phyloP scores from a whole-genome alignment of 2,113 vertebrate species.

The Electrona antarctica region DNA sequence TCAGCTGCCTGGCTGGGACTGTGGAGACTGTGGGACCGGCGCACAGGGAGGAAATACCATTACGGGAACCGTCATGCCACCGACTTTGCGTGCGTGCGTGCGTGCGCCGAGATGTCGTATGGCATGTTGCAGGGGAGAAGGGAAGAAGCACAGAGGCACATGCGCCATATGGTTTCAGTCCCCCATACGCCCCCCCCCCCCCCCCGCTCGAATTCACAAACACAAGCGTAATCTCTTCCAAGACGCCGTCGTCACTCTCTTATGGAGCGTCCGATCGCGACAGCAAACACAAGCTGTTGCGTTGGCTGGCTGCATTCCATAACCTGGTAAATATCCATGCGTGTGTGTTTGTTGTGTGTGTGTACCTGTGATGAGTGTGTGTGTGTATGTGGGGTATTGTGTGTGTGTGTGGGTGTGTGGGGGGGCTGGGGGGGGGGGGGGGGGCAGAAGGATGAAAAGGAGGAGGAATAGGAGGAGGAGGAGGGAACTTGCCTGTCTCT shows the following conservation, averaged over 20 bases:
- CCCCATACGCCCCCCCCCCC: background rate
- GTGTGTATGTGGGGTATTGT: background rate
- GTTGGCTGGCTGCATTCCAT: background rate
- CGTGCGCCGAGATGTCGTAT: too few relatives aligned
- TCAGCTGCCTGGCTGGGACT: slow-evolving; percentile 12
- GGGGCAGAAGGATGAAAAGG: background rate
- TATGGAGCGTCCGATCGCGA: slow-evolving; percentile 20
- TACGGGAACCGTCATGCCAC: too few relatives aligned
- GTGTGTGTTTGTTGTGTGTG: background rate
- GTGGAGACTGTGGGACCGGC: too few relatives aligned
- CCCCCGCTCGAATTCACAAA: slow-evolving; percentile 24
- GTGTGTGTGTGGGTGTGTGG: background rate
- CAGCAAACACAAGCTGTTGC: slow-evolving; percentile 48
- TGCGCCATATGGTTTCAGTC: slow-evolving; percentile 28
- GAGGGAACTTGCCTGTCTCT: slow-evolving; percentile 80
- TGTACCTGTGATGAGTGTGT: slow-evolving; percentile 7
- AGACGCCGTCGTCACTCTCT: slow-evolving; percentile 21
- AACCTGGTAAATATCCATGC: too few relatives aligned
- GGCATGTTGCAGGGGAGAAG: too few relatives aligned
- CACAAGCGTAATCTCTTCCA: slow-evolving; percentile 30
- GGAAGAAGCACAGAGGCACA: too few relatives aligned
- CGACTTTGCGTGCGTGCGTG: too few relatives aligned
- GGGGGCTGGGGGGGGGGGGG: slow-evolving; percentile 4
- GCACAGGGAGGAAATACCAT: too few relatives aligned
- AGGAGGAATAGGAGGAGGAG: slow-evolving; percentile 6